phyloP scores from a whole-genome alignment of 1,140 invertebrate species.

The Probaryconus sp. region DNA sequence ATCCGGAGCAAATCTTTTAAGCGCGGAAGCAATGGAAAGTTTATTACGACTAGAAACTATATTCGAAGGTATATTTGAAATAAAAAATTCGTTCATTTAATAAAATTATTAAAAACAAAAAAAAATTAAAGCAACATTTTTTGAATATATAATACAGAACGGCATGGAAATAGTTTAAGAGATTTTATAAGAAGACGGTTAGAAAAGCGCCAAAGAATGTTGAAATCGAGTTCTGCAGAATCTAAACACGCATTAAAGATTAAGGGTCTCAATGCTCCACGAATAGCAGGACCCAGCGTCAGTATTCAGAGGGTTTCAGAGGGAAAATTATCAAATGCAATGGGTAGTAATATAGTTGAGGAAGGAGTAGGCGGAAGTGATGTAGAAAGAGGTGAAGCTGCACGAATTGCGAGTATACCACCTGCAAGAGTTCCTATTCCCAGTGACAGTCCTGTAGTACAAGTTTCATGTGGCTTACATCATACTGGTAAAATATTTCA shows the following conservation, averaged over 20 bases:
- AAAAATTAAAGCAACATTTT: too few species aligned
- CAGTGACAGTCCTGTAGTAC: slow-evolving; percentile 84
- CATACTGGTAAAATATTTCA: slow-evolving; percentile 83
- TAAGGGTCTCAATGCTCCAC: slow-evolving; percentile 72
- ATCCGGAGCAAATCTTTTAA: slow-evolving; percentile 77
- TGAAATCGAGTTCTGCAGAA: slow-evolving; percentile 71
- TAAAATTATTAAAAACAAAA: too few species aligned
- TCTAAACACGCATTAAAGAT: slow-evolving; percentile 73
- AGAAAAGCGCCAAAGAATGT: slow-evolving; percentile 79
- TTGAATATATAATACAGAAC: slow-evolving; percentile 65
- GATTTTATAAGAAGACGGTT: slow-evolving; percentile 80
- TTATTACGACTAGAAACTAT: slow-evolving; percentile 58
- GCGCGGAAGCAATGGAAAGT: slow-evolving; percentile 51
- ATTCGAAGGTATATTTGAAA: slow-evolving; percentile 58
- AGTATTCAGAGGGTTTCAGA: slow-evolving; percentile 63
- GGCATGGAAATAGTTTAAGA: slow-evolving; percentile 79
- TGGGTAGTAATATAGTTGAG: slow-evolving; percentile 69
- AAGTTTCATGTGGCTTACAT: slow-evolving; percentile 93
- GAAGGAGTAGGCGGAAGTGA: slow-evolving; percentile 80
- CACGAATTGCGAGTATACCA: slow-evolving; percentile 86
- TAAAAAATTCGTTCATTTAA: too few species aligned
- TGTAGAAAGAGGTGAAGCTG: slow-evolving; percentile 81
- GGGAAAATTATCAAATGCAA: slow-evolving; percentile 55
- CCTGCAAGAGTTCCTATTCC: slow-evolving; percentile 86
- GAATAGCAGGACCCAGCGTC: slow-evolving; percentile 65